Evolutionary conservation across 2,113 vertebrate species (phyloP).

Genomic region (Passer montanus): DNA sequence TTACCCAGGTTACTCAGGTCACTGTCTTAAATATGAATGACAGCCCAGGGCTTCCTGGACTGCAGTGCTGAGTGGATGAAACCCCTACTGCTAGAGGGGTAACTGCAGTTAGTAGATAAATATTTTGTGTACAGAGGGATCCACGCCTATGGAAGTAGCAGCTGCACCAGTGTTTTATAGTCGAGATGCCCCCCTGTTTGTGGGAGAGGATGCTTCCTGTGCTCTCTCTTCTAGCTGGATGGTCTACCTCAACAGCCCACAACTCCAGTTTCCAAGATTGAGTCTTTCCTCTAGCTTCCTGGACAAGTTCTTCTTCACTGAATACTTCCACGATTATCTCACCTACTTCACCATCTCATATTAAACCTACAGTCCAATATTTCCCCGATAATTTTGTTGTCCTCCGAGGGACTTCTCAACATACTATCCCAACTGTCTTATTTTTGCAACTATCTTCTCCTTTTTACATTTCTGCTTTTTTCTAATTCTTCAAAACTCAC

Average conservation of each 20-base stretch:
- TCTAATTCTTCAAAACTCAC: not conserved
- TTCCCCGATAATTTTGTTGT: not conserved
- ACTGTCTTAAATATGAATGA: not conserved
- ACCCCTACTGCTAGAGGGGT: not conserved
- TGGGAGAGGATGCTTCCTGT: not conserved
- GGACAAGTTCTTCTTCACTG: not conserved
- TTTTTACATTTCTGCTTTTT: not conserved
- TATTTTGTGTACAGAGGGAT: not conserved
- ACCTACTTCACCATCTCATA: not conserved
- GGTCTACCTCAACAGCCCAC: not conserved
- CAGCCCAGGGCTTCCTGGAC: not conserved
- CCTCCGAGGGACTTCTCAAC: not conserved
- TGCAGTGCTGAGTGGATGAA: not conserved
- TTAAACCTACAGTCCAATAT: not conserved
- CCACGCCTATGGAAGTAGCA: not conserved
- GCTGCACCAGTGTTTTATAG: not conserved
- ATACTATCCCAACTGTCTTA: not conserved
- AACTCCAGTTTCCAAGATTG: not conserved
- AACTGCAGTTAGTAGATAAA: not conserved
- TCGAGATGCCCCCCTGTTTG: fast-evolving
- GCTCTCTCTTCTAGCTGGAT: not conserved
- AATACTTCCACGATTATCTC: not conserved
- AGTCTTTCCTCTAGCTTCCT: not conserved
- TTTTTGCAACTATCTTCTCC: not conserved
- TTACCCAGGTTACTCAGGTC: not conserved